These are phyloP conservation scores for Erythrocercus mccallii DNA, from an alignment of 2,113 vertebrate species.

Conservation along the genomic window DNA sequence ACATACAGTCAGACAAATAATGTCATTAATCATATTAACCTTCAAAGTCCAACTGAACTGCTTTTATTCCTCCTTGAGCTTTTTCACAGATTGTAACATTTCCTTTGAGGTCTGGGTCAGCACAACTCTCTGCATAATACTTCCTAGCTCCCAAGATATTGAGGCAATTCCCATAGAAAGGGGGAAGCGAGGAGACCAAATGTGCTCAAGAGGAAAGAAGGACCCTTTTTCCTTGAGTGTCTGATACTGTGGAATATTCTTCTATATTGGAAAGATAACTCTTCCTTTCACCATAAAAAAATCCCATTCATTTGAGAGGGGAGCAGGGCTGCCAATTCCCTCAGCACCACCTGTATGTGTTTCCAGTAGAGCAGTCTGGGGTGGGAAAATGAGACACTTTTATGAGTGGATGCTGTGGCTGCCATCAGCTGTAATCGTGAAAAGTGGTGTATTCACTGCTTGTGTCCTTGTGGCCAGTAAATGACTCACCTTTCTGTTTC, in stretches of 20 bases:
- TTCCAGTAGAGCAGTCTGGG: fast-evolving
- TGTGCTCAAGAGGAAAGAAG: not conserved
- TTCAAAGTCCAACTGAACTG: not conserved
- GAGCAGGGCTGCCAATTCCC: not conserved
- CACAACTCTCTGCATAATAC: not conserved
- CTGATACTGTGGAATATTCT: not conserved
- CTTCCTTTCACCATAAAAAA: not conserved
- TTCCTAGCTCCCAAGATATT: not conserved
- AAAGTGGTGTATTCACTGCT: not conserved
- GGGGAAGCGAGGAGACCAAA: not conserved
- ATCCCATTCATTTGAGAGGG: not conserved
- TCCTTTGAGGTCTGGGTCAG: not conserved
- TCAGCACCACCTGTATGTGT: fast-evolving
- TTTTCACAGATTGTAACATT: not conserved
- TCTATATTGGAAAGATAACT: not conserved
- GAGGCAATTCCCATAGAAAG: not conserved
- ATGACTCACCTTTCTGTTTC: not conserved
- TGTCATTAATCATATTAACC: not conserved
- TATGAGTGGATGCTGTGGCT: not conserved
- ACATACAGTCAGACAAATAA: not conserved
- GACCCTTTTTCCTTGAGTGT: not conserved
- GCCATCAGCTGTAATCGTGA: not conserved
- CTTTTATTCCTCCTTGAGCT: not conserved
- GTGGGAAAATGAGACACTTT: not conserved
- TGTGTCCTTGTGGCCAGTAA: not conserved